Conservation (phyloP, 1,140 invertebrate genomes). For the Neuroterus valhalla region DNA sequence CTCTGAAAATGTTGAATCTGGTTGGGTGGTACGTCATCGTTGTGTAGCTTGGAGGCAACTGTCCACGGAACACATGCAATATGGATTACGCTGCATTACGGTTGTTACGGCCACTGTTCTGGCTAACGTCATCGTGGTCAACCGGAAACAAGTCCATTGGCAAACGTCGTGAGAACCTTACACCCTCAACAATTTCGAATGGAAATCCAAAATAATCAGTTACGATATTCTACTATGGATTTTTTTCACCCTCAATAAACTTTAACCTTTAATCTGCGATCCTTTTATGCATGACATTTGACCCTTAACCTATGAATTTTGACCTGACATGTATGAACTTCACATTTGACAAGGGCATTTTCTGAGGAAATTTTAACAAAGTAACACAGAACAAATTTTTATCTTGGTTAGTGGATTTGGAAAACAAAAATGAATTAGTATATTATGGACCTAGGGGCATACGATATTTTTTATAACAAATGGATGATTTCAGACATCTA, state of each 20-base stretch:
- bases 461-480: too few relatives aligned
- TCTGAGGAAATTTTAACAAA: too few relatives aligned
- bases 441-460: too few relatives aligned
- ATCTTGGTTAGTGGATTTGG: too few relatives aligned
- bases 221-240: neutral
- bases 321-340: too few relatives aligned
- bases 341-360: too few relatives aligned
- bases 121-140: slow-evolving; percentile 33
- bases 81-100: slow-evolving; percentile 53
- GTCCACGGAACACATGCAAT: slow-evolving; percentile 48
- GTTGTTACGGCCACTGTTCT: slow-evolving; percentile 46
- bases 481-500: too few relatives aligned
- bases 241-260: neutral
- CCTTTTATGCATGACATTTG: too few relatives aligned
- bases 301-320: too few relatives aligned
- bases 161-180: slow-evolving; percentile 23
- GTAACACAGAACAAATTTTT: too few relatives aligned
- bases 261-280: too few relatives aligned
- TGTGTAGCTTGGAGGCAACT: slow-evolving; percentile 41
- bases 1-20: slow-evolving; percentile 45
- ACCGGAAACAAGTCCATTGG: slow-evolving; percentile 20
- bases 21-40: slow-evolving; percentile 47
- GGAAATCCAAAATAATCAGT: neutral
- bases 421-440: too few relatives aligned
- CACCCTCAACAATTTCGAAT: neutral